Percentiles rank a stretch among this genome's conserved stretches.
Conservation (phyloP, 2,888 invertebrate genomes). For the Drosophila nr. fundita region DNA sequence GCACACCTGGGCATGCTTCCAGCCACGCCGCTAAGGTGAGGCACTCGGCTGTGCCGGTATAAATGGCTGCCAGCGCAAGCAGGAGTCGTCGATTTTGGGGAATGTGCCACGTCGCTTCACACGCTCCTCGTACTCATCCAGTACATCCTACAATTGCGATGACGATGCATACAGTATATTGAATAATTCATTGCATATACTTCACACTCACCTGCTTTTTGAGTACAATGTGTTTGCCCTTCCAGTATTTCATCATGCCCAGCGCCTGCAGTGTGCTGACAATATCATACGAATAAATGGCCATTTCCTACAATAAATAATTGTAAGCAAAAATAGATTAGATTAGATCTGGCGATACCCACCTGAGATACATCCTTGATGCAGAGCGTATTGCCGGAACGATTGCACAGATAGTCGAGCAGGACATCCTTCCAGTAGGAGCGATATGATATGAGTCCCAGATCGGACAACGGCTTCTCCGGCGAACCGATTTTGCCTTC, state of each 20-base stretch:
- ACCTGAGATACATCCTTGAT: slow-evolving; percentile 92
- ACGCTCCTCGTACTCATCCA: slow-evolving; percentile 96
- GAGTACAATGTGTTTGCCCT: slow-evolving; percentile 98
- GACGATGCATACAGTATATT: background rate
- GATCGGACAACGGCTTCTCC: slow-evolving; percentile 98
- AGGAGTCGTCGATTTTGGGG: slow-evolving; percentile 94
- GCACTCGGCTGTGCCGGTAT: slow-evolving; percentile 86
- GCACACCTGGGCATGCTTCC: slow-evolving; percentile 72
- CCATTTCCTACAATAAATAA: slow-evolving; percentile 89
- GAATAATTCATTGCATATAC: background rate
- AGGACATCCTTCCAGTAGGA: slow-evolving; percentile 99
- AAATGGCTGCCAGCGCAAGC: slow-evolving; percentile 95
- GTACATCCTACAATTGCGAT: slow-evolving; percentile 89
- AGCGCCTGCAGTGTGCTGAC: slow-evolving; percentile 98
- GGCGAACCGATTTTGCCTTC: slow-evolving; percentile 99
- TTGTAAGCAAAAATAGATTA: background rate
- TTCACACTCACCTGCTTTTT: slow-evolving; percentile 92
- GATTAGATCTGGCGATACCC: slow-evolving; percentile 4
- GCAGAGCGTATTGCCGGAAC: slow-evolving; percentile 94
- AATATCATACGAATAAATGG: slow-evolving; percentile 98
- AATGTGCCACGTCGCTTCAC: slow-evolving; percentile 91
- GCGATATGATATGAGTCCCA: slow-evolving; percentile 98
- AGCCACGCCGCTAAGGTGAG: slow-evolving; percentile 77
- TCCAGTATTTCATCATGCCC: slow-evolving; percentile 99
- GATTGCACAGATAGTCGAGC: slow-evolving; percentile 94